Conservation (phyloP, 2,113 vertebrate genomes). For the Oreocharis arfaki region DNA sequence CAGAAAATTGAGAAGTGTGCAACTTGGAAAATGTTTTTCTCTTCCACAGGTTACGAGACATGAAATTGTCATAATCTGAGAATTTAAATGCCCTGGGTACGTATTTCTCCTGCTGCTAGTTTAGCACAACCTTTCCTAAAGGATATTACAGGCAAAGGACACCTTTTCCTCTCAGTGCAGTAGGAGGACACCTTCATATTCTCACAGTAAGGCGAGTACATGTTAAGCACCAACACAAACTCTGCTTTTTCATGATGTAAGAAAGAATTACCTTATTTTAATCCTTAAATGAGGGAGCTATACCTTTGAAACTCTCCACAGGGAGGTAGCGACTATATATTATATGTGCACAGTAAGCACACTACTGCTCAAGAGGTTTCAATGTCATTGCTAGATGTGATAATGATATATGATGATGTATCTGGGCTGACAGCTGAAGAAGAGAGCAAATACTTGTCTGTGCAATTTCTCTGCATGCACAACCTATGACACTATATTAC, state of each 20-base stretch:
- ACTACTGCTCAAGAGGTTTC: neutral
- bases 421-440: conserved; percentile 2
- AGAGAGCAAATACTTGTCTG: neutral
- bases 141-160: neutral
- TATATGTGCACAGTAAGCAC: neutral
- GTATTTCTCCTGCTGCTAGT: neutral
- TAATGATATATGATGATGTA: neutral
- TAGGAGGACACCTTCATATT: neutral
- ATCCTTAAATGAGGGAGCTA: neutral
- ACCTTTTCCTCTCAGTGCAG: neutral
- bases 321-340: neutral
- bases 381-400: neutral
- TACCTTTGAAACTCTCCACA: neutral
- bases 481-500: neutral
- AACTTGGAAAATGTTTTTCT: neutral
- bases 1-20: neutral
- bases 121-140: neutral
- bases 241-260: neutral
- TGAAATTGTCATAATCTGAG: neutral
- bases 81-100: neutral
- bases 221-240: neutral
- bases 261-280: neutral
- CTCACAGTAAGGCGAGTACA: neutral
- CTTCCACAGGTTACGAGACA: neutral
- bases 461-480: neutral